Conservation (phyloP, 2,113 vertebrate genomes). For the Craseonycteris thonglongyai region DNA sequence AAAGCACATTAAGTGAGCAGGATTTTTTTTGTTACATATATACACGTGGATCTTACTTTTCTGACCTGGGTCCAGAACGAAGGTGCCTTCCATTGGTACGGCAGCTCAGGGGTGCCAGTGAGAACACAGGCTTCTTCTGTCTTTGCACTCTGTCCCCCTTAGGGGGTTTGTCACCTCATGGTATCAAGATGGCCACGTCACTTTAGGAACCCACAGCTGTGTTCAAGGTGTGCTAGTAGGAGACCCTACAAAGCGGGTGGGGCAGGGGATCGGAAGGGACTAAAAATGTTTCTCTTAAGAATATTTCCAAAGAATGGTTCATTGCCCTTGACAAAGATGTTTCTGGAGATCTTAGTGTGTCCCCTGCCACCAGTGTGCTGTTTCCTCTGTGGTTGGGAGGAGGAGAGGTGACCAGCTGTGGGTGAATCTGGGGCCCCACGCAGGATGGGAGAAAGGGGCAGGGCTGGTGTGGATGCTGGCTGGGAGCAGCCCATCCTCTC, state of each 20-base stretch:
- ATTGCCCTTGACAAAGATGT: not conserved
- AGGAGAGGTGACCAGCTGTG: not conserved
- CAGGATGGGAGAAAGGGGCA: not conserved
- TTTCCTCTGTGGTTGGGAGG: not conserved
- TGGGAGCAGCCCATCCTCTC: not conserved
- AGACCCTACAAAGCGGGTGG: not conserved
- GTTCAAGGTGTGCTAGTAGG: not conserved
- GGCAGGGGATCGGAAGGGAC: not conserved
- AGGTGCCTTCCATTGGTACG: not conserved
- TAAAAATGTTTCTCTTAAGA: not conserved
- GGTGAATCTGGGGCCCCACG: too few species aligned
- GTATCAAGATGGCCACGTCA: not conserved
- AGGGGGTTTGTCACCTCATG: not conserved
- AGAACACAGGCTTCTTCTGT: not conserved
- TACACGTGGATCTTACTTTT: not conserved
- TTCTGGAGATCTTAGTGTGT: not conserved
- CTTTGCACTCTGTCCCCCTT: not conserved
- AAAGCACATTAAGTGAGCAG: not conserved
- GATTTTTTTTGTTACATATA: not conserved
- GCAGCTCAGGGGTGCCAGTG: not conserved
- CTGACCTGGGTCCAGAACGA: not conserved
- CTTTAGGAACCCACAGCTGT: not conserved
- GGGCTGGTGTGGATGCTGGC: not conserved
- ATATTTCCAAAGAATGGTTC: not conserved
- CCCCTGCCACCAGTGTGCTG: not conserved